A percentile compares a stretch with the other conserved stretches of the same genome.
phyloP scores from a whole-genome alignment of 37 sponge, comb jelly and placozoan species.

The Halichondria panicea region DNA sequence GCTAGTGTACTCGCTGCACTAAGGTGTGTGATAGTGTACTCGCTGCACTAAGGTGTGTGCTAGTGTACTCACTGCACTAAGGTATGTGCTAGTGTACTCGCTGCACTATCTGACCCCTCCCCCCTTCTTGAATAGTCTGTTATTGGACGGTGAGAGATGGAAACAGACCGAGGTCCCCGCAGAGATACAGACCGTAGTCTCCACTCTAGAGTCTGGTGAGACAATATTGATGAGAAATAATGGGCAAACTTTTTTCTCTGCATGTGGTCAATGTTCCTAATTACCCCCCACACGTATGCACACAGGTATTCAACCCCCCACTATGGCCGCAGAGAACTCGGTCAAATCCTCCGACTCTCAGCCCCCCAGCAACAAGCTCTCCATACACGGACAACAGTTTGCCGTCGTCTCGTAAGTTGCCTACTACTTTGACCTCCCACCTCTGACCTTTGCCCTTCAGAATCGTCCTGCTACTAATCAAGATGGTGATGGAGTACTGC shows the following conservation, averaged over 20 bases:
- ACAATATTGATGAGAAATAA: constrained; percentile 3
- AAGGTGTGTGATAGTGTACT: no score
- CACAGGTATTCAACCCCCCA: constrained; percentile 4
- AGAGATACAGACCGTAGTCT: constrained; percentile 75
- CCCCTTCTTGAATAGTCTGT: constrained; percentile 20
- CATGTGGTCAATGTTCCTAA: not conserved
- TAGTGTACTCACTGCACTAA: no score
- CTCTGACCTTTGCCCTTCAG: constrained; percentile 29
- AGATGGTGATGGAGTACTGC: constrained; percentile 90
- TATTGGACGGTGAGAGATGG: constrained; percentile 89
- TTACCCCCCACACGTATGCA: no score
- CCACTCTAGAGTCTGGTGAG: constrained; percentile 47
- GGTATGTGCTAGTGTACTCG: no score
- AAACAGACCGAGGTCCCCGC: constrained; percentile 81
- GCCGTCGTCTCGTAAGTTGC: constrained; percentile 77
- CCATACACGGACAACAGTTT: constrained; percentile 62
- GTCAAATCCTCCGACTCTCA: not conserved
- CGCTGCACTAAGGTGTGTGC: no score
- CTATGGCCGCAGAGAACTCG: not conserved
- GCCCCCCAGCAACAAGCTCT: constrained; percentile 44
- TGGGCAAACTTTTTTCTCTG: not conserved
- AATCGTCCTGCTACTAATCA: constrained; percentile 78
- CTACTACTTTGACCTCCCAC: constrained; percentile 6
- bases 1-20: no score
- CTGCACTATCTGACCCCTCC: no score